Evolutionary conservation across 2,113 vertebrate species (phyloP), one percentile per base, ranked within the genome.

Genomic region (Aix galericulata): DNA sequence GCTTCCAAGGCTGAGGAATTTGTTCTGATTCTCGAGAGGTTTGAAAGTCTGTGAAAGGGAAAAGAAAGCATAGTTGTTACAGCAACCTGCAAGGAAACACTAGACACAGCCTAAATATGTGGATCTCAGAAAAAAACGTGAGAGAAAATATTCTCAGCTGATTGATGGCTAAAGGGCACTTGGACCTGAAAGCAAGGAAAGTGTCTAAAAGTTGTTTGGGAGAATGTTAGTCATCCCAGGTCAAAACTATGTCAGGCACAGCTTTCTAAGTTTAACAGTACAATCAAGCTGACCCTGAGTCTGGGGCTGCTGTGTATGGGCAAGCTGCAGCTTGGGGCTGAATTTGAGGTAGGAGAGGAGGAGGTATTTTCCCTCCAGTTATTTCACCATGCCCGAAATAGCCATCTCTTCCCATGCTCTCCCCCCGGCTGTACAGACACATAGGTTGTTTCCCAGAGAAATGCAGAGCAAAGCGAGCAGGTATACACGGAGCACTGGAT

Each of bases 1-100:
- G 95, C 95, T 95, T 96, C 96, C 93, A 96, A 91, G 95, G 96
- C 94, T 92, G 58, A 96, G 93, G 96, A 97, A 97, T 97, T 96
- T 87, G 64, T 94, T 90, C 86, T 86, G 92, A 69, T 88, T 88
- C 86, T 89, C 44, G 12, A 66, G 84, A 79, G 44, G 76, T 75
- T 76, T 94, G 53, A 92, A 94, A 79, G 81, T 84, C 86, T 87
- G 74, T 50, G 81, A 93, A 91, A 95, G 74, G 92, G 73, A 97
- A 94, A 38, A 91, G 80, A 92, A 88, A 93, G 86, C 62, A 88
- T 29, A 95, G 94, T 94, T 92, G 91, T 97, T 95, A 96, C 89
- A 97, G 96, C 93, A 97, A 92, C 93, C 86, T 89, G 66, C 48
- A 89, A 91, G 44, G 53, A 93, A 87, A 94, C 81, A 29, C 38